Base-by-base conservation (phyloP, 2,888 invertebrate genomes). In the Germaria angustata region DNA sequence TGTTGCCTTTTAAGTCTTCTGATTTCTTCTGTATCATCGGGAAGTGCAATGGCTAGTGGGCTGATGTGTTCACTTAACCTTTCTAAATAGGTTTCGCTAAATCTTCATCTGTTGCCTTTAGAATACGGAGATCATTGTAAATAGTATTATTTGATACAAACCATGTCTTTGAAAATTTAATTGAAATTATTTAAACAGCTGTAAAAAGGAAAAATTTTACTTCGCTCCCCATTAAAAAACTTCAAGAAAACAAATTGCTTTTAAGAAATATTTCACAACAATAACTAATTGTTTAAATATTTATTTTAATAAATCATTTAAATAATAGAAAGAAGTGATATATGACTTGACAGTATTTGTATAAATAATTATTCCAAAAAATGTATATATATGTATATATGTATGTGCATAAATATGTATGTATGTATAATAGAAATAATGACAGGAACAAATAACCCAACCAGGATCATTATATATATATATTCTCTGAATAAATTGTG, bases 291-390 rank as follows among this genome's bases (percentile, higher is more conserved):
- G 71, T 44, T 76, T 71, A 75, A 82, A 82, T 82, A 82, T 82
- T 82, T 79, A 79, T 66, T 71, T 68, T 76, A 79, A 82, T 82
- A 82, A 82, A 82, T 82, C 79, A 82, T 75, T 61, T 71, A n/a
- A n/a, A 82, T 66, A 82, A 79, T 76, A 66, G 66, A 51, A 59
- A 8, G n/a, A 57, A 51, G 44, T 59, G 72, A 79, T 79, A 34
- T 59, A 61, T 66, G 63, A 22, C 72, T 44, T 22, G 34, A 28
- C 41, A 72, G 49, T 20, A 11, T 8, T 53, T 28, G 9, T 49
- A 15, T 36, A 15, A 34, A 63, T 32, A 39, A 65, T 36, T 53
- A 61, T 44, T 9, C 44, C 15, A 41, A 53, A 49, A 44, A n/a
- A n/a, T n/a, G n/a, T n/a, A n/a, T n/a, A n/a, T n/a, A n/a, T n/a